phyloP scores from a whole-genome alignment of 2,113 vertebrate genomes.

The Misgurnus mizolepis region DNA sequence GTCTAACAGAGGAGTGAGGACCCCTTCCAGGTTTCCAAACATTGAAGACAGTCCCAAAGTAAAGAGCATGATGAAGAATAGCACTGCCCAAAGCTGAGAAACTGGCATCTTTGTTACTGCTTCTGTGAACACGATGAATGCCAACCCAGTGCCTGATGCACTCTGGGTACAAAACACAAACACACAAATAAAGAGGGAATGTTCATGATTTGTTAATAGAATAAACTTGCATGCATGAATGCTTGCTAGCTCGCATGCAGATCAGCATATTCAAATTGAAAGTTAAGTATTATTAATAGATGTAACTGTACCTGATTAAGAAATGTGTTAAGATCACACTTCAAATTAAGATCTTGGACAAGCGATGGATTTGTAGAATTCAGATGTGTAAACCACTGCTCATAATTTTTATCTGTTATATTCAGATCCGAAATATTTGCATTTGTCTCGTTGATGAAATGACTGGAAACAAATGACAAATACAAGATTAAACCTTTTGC shows the following conservation, averaged over 20 bases:
- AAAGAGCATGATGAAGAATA: slow-evolving; percentile 92
- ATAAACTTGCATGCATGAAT: neutral
- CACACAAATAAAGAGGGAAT: neutral
- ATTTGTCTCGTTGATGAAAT: neutral
- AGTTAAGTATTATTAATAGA: neutral
- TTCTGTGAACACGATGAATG: slow-evolving; percentile 89
- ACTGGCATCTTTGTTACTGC: slow-evolving; percentile 85
- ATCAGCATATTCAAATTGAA: neutral
- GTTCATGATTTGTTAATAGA: neutral
- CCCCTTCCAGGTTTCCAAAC: slow-evolving; percentile 88
- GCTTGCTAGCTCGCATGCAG: neutral
- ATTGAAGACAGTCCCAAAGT: slow-evolving; percentile 89
- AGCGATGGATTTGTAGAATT: neutral
- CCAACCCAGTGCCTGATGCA: slow-evolving; percentile 87
- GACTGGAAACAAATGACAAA: neutral
- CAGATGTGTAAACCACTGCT: neutral
- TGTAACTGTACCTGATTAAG: neutral
- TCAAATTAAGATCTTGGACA: neutral
- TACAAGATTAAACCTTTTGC: neutral
- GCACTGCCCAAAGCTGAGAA: slow-evolving; percentile 83
- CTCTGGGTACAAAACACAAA: slow-evolving; percentile 69
- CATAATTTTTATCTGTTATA: neutral
- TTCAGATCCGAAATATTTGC: neutral
- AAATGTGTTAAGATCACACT: neutral
- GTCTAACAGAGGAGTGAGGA: slow-evolving; percentile 83